These are phyloP conservation scores for Spisula subtruncata DNA, from an alignment of 2,888 invertebrate species.

Conservation along the genomic window DNA sequence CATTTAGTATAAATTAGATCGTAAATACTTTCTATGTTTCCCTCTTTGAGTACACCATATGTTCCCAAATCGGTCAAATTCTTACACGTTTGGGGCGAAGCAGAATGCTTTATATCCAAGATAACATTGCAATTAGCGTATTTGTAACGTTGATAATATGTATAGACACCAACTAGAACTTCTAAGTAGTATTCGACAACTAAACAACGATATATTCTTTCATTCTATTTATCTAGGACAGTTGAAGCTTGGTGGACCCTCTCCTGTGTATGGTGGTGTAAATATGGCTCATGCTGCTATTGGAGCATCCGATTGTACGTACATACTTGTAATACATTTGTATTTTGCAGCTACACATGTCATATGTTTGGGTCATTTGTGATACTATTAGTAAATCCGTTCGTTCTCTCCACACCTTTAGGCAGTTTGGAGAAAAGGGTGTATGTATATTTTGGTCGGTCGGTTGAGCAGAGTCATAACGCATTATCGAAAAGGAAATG, in stretches of 20 bases:
- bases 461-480: too few relatives aligned
- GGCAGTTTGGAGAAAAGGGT: too few relatives aligned
- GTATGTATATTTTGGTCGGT: too few relatives aligned
- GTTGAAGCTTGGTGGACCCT: constrained; percentile 10
- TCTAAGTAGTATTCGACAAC: too few relatives aligned
- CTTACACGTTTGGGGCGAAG: background rate
- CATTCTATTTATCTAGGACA: background rate
- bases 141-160: too few relatives aligned
- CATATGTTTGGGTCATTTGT: background rate
- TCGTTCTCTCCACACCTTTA: too few relatives aligned
- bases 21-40: too few relatives aligned
- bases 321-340: background rate
- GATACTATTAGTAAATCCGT: too few relatives aligned
- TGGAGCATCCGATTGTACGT: background rate
- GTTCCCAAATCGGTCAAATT: background rate
- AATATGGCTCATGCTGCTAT: background rate
- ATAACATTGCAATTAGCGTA: background rate
- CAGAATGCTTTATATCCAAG: background rate
- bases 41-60: too few relatives aligned
- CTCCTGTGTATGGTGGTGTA: background rate
- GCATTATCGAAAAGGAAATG: too few relatives aligned
- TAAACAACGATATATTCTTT: too few relatives aligned
- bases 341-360: background rate
- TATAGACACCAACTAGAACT: background rate
- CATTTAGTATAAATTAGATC: too few relatives aligned